phyloP scores from a whole-genome alignment of 2,797 vertebrate genomes.

The Eurystomus glaucurus region DNA sequence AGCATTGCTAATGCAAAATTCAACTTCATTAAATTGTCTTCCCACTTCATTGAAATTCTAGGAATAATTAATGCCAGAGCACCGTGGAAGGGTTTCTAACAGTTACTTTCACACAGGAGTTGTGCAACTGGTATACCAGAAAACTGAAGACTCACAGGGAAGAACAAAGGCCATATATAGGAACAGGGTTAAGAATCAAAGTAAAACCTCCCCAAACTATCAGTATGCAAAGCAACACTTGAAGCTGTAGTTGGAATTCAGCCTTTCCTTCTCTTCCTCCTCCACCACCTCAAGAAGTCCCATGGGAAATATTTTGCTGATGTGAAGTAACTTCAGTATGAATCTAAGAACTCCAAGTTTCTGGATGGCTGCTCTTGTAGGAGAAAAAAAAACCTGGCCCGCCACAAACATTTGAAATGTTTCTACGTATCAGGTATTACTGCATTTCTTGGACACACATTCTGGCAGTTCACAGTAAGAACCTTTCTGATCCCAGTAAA shows the following conservation, averaged over 20 bases:
- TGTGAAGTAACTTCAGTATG: not conserved
- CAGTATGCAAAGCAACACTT: not conserved
- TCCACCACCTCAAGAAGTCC: not conserved
- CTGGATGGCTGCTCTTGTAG: not conserved
- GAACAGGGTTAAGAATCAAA: not conserved
- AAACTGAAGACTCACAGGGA: not conserved
- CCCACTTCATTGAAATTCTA: slow-evolving; percentile 9
- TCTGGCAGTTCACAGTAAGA: not conserved
- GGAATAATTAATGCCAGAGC: slow-evolving; percentile 13
- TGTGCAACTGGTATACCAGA: not conserved
- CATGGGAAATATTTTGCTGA: not conserved
- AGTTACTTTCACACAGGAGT: not conserved
- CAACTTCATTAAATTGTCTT: slow-evolving; percentile 31
- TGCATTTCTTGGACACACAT: not conserved
- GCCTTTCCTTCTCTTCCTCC: not conserved
- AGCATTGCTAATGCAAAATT: slow-evolving; percentile 1
- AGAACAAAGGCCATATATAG: not conserved
- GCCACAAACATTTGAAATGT: not conserved
- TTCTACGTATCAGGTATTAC: accelerated
- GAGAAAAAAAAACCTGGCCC: not conserved
- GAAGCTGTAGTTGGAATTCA: not conserved
- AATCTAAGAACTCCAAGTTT: not conserved
- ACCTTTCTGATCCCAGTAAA: not conserved
- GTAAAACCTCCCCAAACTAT: not conserved
- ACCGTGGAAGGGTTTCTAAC: not conserved